Evolutionary conservation across 2,888 invertebrate species (phyloP).

Genomic region (Scaptomyza polygonia): DNA sequence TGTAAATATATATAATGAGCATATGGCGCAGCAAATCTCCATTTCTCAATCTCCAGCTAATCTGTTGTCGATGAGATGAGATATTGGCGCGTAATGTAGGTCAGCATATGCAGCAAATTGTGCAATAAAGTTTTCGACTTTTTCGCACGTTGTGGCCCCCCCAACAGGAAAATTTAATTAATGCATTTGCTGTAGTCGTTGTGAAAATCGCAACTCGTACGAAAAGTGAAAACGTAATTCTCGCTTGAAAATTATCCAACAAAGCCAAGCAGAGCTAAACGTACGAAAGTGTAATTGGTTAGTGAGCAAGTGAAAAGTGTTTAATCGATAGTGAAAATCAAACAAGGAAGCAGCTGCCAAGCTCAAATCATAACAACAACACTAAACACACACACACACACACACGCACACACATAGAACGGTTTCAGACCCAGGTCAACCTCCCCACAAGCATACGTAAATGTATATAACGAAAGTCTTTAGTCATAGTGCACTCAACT

Average conservation of each 20-base stretch:
- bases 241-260: constrained; percentile 51
- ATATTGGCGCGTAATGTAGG: constrained; percentile 63
- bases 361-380: constrained; percentile 31
- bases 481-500: constrained; percentile 57
- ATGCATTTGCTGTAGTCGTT: constrained; percentile 23
- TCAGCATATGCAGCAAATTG: constrained; percentile 57
- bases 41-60: constrained; percentile 48
- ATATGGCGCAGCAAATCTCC: constrained; percentile 32
- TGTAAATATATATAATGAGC: constrained; percentile 9
- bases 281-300: constrained; percentile 45
- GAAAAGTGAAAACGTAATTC: constrained; percentile 46
- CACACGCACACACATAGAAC: constrained; percentile 13
- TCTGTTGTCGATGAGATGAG: constrained; percentile 42
- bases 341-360: constrained; percentile 42
- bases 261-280: constrained; percentile 6
- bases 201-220: constrained; percentile 21
- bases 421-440: constrained; percentile 55
- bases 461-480: neutral
- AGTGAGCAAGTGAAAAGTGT: constrained; percentile 58
- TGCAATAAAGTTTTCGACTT: constrained; percentile 45
- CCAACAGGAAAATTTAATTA: constrained; percentile 53
- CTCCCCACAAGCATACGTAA: constrained; percentile 32
- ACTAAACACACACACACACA: constrained; percentile 3
- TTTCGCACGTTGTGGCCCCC: constrained; percentile 10
- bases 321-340: constrained; percentile 74